phyloP scores from a whole-genome alignment of 1,140 invertebrate species.

The Sminthurinus signatus region DNA sequence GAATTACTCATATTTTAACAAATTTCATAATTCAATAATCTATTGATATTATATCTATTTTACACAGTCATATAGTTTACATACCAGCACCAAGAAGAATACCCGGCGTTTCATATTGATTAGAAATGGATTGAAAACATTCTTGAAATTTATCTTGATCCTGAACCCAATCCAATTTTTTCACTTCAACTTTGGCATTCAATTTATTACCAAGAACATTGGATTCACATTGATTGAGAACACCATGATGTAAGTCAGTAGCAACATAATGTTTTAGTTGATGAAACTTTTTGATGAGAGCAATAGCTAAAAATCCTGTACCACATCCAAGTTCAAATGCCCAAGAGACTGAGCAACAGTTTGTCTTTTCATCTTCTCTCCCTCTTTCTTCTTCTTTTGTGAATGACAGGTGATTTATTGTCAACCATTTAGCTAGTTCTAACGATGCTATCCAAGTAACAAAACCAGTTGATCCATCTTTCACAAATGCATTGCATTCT shows the following conservation, averaged over 20 bases:
- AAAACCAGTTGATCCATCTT: conserved; percentile 6
- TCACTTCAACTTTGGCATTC: background rate
- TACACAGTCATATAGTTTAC: no score
- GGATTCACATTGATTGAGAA: background rate
- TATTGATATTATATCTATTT: no score
- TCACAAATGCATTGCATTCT: conserved; percentile 8
- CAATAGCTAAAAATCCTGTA: conserved; percentile 1
- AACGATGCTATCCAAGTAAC: conserved; percentile 1
- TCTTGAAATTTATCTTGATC: background rate
- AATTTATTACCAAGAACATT: background rate
- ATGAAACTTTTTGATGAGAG: background rate
- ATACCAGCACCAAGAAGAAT: conserved; percentile 10
- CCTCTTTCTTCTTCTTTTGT: no score
- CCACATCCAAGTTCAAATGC: conserved; percentile 2
- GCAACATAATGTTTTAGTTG: background rate
- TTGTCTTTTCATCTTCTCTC: background rate
- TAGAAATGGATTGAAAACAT: background rate
- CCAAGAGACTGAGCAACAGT: conserved; percentile 1
- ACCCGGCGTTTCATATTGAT: background rate
- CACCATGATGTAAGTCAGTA: conserved; percentile 1
- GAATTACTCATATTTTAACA: no score
- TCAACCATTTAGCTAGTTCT: conserved; percentile 2
- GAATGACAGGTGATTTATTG: background rate
- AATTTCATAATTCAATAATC: no score
- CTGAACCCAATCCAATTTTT: background rate